Base-by-base conservation (phyloP, 2,113 vertebrate genomes). In the Murina feae region DNA sequence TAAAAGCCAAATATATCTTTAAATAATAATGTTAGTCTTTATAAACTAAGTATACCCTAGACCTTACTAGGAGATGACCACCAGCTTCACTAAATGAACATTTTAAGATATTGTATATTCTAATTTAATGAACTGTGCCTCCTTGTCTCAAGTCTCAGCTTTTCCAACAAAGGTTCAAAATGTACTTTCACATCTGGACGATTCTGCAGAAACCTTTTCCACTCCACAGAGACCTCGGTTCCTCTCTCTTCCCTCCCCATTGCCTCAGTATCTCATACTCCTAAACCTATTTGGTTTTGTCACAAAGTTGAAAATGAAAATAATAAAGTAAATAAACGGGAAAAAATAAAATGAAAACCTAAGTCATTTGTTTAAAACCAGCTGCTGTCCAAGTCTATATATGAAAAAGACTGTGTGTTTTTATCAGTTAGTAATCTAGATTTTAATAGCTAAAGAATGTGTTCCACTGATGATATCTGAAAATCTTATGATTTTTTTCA, bases 391-490 rank as follows among this genome's bases (percentile, higher is more conserved):
- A 90, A 44, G 23, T 84, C 44, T 79, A 1, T 17, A 84, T 17
- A 32, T 86, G 72, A 72, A 42, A 90, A 89, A 68, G 4, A 63
- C 23, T 55, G 53, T 42, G 78, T 39, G 23, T 88, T 89, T 82
- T 80, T 47, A 86, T 81, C 60, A 89, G 13, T 82, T 85, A 90
- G 60, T 53, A 79, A 35, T 85, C 78, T 37, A 74, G 13, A 60
- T 74, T 75, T 92, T 88, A 87, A 74, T 30, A 37, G 23, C 35
- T 85, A 85, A 84, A 89, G 63, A 82, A 63, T n/a, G 39, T 91
- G 71, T 80, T 88, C 72, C 65, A 53, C 11, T 82, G 35, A 44
- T 71, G 74, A 35, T 66, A 82, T 18, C 37, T 69, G 58, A n/a
- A 90, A 76, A 86, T 39, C 16, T 85, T 78, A 71, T 25, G 32